These are phyloP conservation scores for Drosophila eohydei DNA, from an alignment of 2,888 invertebrate genomes.

Conservation along the genomic window DNA sequence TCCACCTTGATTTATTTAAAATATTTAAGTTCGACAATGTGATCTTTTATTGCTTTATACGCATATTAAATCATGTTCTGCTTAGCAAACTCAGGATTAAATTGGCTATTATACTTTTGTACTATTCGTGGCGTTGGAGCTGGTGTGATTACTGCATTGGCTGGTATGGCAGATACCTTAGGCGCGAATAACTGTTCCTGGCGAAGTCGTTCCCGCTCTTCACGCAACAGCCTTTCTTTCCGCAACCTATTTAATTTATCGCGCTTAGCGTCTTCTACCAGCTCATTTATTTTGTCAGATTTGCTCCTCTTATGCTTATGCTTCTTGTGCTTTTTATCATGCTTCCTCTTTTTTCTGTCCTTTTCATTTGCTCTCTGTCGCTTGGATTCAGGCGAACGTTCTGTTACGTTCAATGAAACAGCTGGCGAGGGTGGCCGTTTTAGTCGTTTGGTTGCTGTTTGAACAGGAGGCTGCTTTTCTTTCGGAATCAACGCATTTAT, in stretches of 20 bases:
- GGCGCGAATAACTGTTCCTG: constrained; percentile 89
- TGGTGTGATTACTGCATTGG: constrained; percentile 37
- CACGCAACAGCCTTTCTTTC: constrained; percentile 89
- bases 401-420: not conserved
- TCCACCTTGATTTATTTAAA: not conserved
- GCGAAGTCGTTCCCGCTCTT: constrained; percentile 90
- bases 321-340: constrained; percentile 54
- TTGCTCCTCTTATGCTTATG: constrained; percentile 59
- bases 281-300: constrained; percentile 28
- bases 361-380: constrained; percentile 1
- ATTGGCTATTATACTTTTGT: constrained; percentile 97
- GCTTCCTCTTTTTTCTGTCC: constrained; percentile 42
- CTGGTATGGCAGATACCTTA: constrained; percentile 84
- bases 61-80: constrained; percentile 87
- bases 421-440: constrained; percentile 5
- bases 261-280: constrained; percentile 61
- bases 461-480: constrained; percentile 41
- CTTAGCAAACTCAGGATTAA: constrained; percentile 95
- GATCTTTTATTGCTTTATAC: not conserved
- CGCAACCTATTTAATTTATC: constrained; percentile 79
- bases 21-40: not conserved
- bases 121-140: constrained; percentile 84
- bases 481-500: constrained; percentile 86
- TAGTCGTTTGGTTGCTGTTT: constrained; percentile 10
- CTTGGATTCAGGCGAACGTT: constrained; percentile 11